Evolutionary conservation across 2,113 vertebrate species (phyloP), one percentile per base, ranked within the genome.

Genomic region (Amazona guildingii): DNA sequence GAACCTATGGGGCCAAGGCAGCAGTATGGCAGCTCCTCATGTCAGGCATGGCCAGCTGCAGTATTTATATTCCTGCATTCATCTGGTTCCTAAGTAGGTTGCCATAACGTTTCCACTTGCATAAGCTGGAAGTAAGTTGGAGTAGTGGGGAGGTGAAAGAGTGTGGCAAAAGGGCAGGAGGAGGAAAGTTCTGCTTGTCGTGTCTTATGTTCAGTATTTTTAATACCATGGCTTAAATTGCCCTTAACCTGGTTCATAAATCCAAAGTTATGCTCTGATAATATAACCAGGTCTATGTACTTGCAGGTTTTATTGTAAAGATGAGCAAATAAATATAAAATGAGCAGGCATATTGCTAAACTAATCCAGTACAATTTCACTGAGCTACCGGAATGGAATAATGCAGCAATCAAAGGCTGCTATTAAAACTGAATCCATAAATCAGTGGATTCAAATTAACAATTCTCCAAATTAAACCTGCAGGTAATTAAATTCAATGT

Each of bases 401-500:
- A 85, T 78, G 66, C 54, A 46, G 62, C 75, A 69, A 68, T 88
- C 79, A 82, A 52, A 81, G 64, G 41, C 79, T 92, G 86, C 66
- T 73, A 7, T 82, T 84, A 77, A 66, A 93, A 51, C 54, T 29
- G 70, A 82, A 55, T 41, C 66, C 55, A 66, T 88, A 82, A 88
- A 70, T 93, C 61, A n/a, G 75, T 55, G 66, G 33, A 84, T 85
- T 87, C 83, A 85, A 72, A 90, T 92, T 83, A 92, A 92, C 73
- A 62, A 21, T 80, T 95, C 35, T 8, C 78, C 68, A 76, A 55
- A 83, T 94, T 90, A 92, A 92, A 86, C 62, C 59, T 77, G 37
- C 48, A 90, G 86, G 54, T 90, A 88, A 90, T 87, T 70, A 59
- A 78, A 85, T 82, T 51, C 59, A 29, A 0, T 46, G 49, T 44